Conservation (phyloP, 2,113 vertebrate species). For the Tychaedon coryphoeus region DNA sequence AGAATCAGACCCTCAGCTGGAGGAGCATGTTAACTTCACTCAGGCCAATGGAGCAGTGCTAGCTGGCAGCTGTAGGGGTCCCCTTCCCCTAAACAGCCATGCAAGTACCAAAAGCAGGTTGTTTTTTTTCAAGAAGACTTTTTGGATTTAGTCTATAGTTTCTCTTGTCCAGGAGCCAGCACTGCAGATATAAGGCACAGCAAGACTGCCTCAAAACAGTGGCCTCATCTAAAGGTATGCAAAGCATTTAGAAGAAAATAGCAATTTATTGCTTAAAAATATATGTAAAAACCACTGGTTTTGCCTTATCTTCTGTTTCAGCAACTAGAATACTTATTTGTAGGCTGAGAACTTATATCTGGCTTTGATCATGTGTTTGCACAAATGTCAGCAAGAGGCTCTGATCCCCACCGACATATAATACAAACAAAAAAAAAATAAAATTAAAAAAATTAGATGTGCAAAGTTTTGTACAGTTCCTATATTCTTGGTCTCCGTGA, state of each 20-base stretch:
- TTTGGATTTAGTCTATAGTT: background rate
- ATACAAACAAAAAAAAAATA: background rate
- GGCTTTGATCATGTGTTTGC: background rate
- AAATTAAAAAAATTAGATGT: background rate
- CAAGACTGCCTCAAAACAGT: background rate
- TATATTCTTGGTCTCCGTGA: background rate
- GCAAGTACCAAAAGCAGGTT: background rate
- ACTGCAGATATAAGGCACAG: background rate
- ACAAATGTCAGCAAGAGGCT: background rate
- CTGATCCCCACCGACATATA: background rate
- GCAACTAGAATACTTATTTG: background rate
- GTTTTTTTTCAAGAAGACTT: background rate
- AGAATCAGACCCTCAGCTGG: background rate
- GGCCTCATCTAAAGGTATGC: background rate
- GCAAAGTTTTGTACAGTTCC: background rate
- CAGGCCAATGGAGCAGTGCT: background rate
- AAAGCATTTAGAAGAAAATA: background rate
- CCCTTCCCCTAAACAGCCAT: background rate
- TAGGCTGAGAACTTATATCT: background rate
- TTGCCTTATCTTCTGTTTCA: background rate
- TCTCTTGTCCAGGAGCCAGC: background rate
- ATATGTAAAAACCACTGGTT: background rate
- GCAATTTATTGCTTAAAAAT: background rate
- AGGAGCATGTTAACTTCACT: accelerated
- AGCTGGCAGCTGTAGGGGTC: background rate